Percentiles rank a stretch among this genome's conserved stretches.
Conservation (phyloP, 2,113 vertebrate genomes). For the Coreoperca whiteheadi region DNA sequence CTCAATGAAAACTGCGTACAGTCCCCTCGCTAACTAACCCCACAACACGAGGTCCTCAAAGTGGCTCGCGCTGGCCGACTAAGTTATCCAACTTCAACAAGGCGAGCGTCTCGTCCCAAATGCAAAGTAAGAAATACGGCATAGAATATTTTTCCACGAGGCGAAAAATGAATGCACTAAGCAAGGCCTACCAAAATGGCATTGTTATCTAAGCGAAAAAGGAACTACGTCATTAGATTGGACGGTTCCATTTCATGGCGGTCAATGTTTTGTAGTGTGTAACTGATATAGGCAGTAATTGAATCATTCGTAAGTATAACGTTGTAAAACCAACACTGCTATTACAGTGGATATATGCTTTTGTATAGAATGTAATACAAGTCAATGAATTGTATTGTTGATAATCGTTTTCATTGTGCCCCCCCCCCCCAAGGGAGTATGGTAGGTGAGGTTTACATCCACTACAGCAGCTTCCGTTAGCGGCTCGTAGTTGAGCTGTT, state of each 20-base stretch:
- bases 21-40: neutral
- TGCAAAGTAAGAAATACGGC: neutral
- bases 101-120: neutral
- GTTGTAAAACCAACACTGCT: accelerated
- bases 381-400: accelerated
- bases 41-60: neutral
- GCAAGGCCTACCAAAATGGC: slow-evolving; percentile 73
- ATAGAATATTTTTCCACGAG: slow-evolving; percentile 45
- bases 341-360: accelerated
- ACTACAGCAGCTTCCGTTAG: slow-evolving; percentile 30
- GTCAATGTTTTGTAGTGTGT: neutral
- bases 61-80: neutral
- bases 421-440: neutral
- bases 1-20: slow-evolving; percentile 45
- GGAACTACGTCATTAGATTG: slow-evolving; percentile 77
- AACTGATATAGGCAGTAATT: neutral
- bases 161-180: slow-evolving; percentile 31
- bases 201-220: slow-evolving; percentile 48
- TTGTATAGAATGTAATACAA: neutral
- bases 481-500: too few relatives aligned
- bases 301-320: accelerated
- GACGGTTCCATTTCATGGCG: slow-evolving; percentile 20
- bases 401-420: neutral
- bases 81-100: neutral
- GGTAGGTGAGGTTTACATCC: neutral